Percentiles rank a stretch among this genome's conserved stretches.
phyloP scores from a whole-genome alignment of 2,888 invertebrate species.

The Apodemia duryi region DNA sequence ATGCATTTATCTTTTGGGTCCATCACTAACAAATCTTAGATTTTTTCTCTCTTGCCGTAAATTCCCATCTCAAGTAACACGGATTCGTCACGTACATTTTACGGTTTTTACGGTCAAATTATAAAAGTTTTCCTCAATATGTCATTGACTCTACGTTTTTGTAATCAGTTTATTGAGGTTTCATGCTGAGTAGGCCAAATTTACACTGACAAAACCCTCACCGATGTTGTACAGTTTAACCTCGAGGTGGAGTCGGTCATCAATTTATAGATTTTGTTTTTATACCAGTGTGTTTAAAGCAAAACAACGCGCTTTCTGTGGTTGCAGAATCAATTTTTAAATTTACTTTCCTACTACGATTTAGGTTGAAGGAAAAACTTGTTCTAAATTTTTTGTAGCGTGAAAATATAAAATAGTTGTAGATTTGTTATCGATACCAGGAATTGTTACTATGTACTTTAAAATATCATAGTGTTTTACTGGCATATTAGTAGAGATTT shows the following conservation, averaged over 20 bases:
- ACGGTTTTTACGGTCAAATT: constrained; percentile 46
- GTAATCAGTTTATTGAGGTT: constrained; percentile 28
- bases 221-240: background rate
- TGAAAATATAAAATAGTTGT: background rate
- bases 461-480: too few species aligned
- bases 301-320: background rate
- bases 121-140: constrained; percentile 60
- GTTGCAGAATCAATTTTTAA: background rate
- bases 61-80: constrained; percentile 39
- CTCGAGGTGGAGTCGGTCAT: background rate
- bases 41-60: constrained; percentile 33
- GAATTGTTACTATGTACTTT: too few species aligned
- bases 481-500: too few species aligned
- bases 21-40: constrained; percentile 21
- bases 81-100: constrained; percentile 55
- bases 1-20: constrained; percentile 2
- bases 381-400: background rate
- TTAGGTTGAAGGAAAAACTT: background rate
- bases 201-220: constrained; percentile 25
- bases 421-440: too few species aligned
- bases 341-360: background rate
- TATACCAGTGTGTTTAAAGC: background rate
- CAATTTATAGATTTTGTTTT: constrained; percentile 10
- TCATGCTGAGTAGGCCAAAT: constrained; percentile 28
- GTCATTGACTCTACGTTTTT: constrained; percentile 54